Percentiles rank a stretch among this genome's conserved stretches.
Evolutionary conservation across 2,888 invertebrate genomes (phyloP).

Genomic region (Ormyrus labotus): DNA sequence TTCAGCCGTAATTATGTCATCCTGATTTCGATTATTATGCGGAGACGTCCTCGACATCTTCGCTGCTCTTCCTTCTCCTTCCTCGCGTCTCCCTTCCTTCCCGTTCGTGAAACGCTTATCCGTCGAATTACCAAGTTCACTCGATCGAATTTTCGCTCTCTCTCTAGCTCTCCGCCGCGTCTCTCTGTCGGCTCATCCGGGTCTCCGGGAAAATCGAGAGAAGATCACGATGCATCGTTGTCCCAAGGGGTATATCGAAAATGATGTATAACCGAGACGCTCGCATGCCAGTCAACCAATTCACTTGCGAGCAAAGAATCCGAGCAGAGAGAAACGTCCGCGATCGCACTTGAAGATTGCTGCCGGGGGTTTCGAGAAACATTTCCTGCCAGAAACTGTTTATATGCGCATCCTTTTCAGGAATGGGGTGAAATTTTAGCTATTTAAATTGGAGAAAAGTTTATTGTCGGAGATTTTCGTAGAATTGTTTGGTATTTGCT

Average conservation of each 20-base stretch:
- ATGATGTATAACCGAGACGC: constrained; percentile 20
- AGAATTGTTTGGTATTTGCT: too few species aligned
- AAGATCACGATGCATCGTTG: constrained; percentile 1
- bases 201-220: constrained; percentile 2
- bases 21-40: constrained; percentile 47
- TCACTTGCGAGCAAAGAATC: constrained; percentile 1
- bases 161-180: neutral
- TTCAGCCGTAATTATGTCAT: constrained; percentile 46
- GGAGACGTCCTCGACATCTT: neutral
- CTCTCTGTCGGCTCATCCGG: neutral
- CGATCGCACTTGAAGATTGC: too few species aligned
- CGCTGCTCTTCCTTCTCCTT: neutral
- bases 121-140: constrained; percentile 50
- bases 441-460: too few species aligned
- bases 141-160: constrained; percentile 14
- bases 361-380: too few species aligned
- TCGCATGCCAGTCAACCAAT: constrained; percentile 16
- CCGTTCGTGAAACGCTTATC: constrained; percentile 28
- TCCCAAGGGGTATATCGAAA: constrained; percentile 21
- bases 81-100: constrained; percentile 16
- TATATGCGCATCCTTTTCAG: too few species aligned
- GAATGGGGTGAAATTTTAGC: too few species aligned
- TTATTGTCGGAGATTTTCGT: too few species aligned
- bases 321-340: too few species aligned
- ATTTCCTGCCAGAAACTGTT: too few species aligned